These are phyloP conservation scores for Ammodytes dubius DNA, from an alignment of 2,113 vertebrate species.

Conservation along the genomic window DNA sequence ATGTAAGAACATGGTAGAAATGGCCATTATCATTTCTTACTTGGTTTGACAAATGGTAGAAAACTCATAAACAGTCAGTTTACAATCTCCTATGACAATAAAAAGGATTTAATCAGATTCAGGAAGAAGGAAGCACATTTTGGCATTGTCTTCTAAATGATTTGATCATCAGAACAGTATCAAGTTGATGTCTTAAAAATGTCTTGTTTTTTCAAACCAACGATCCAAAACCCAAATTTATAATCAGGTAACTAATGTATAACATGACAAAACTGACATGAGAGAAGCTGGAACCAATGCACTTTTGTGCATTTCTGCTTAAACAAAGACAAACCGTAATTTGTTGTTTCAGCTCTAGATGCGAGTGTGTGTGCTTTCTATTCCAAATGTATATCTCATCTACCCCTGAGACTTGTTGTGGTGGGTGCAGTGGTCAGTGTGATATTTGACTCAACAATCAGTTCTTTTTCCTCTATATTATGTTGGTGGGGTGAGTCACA, in stretches of 20 bases:
- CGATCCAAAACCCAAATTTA: not conserved
- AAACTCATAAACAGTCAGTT: not conserved
- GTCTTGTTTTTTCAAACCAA: not conserved
- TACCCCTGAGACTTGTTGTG: conserved; percentile 5
- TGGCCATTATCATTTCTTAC: not conserved
- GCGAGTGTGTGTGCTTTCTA: not conserved
- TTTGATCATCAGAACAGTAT: not conserved
- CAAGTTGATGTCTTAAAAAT: not conserved
- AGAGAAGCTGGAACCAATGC: not conserved
- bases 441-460: conserved; percentile 71
- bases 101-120: not conserved
- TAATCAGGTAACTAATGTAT: not conserved
- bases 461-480: conserved; percentile 57
- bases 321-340: not conserved
- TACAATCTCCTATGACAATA: not conserved
- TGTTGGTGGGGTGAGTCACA: conserved; percentile 68
- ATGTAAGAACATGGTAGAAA: not conserved
- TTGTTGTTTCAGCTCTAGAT: not conserved
- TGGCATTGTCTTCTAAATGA: not conserved
- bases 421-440: conserved; percentile 48
- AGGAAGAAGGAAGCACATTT: not conserved
- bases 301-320: not conserved
- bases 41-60: not conserved
- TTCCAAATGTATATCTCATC: not conserved
- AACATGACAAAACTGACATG: not conserved